A percentile compares a stretch with the other conserved stretches of the same genome.
phyloP scores from a whole-genome alignment of 1,140 invertebrate genomes.

The Uloborus diversus region DNA sequence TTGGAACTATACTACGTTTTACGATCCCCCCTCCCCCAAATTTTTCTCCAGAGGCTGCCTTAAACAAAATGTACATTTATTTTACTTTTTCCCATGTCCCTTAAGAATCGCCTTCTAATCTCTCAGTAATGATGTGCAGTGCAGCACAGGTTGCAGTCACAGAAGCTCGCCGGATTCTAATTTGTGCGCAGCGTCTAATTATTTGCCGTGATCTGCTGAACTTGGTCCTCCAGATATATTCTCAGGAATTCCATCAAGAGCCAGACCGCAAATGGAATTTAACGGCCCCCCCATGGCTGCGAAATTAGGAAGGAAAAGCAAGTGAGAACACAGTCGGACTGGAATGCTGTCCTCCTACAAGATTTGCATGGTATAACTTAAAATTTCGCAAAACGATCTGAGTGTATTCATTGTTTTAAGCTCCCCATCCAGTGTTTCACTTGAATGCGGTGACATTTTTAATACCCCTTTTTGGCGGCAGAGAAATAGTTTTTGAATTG shows the following conservation, averaged over 20 bases:
- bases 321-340: neutral
- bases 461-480: conserved; percentile 1
- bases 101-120: conserved; percentile 24
- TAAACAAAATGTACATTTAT: no score
- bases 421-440: neutral
- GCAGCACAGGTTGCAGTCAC: conserved; percentile 14
- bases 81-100: no score
- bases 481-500: conserved; percentile 35
- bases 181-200: conserved; percentile 45
- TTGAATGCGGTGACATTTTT: neutral
- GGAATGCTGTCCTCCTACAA: conserved; percentile 27
- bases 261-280: conserved; percentile 50
- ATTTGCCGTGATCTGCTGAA: conserved; percentile 49
- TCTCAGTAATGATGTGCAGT: conserved; percentile 13
- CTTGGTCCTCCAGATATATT: conserved; percentile 15
- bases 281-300: conserved; percentile 7
- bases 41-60: no score
- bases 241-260: conserved; percentile 42
- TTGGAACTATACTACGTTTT: no score
- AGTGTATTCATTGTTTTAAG: conserved; percentile 43
- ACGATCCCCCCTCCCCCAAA: no score
- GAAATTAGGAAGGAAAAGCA: conserved; percentile 14
- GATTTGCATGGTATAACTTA: conserved; percentile 29
- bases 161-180: conserved; percentile 12
- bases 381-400: conserved; percentile 43